Evolutionary conservation across 2,113 vertebrate species (phyloP), one percentile per base, ranked within the genome.

Genomic region (Vidua macroura): DNA sequence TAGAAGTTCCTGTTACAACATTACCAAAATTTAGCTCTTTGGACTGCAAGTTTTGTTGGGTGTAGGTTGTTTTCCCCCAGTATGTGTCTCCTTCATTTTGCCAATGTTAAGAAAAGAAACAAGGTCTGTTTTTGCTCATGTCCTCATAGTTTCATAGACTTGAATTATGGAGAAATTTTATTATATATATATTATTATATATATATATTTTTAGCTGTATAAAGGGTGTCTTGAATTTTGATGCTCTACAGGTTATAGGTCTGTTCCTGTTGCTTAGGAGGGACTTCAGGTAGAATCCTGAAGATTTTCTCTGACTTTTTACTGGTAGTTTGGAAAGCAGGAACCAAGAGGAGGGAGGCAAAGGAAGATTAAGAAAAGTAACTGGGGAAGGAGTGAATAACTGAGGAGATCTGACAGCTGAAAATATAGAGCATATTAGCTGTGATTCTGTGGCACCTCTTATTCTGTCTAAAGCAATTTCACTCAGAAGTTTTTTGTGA

Each of bases 21-120:
- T 53, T 55, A 64, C 70, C 59, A 77, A 94, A 85, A 63, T 72
- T 67, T 64, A 62, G 49, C 28, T 90, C 67, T 95, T 84, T 9
- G 63, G 83, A 14, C 51, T 59, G 25, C 24, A 52, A 79, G 8
- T 75, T 79, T 82, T 87, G 16, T 75, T 64, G 10, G 6, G 27
- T 70, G 27, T 70, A 66, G 12, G 6, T 7, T 6, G 23, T 43
- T 39, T 23, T 0, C 1, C 8, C 31, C 2, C 4, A 3, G 0
- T 19, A 43, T 73, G 28, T 11, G 44, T 93, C 70, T 87, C 23
- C 46, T 64, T 91, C 31, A 33, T 92, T 84, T 89, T 84, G 19
- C 18, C 37, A 53, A 0, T 25, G 9, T 76, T 91, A 76, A 79
- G 53, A 74, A 88, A 70, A n/a, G 59, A 83, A 84, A 27, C 9